Evolutionary conservation across 2,113 vertebrate genomes (phyloP), one percentile per base, ranked within the genome.

Genomic region (Colossoma macropomum): DNA sequence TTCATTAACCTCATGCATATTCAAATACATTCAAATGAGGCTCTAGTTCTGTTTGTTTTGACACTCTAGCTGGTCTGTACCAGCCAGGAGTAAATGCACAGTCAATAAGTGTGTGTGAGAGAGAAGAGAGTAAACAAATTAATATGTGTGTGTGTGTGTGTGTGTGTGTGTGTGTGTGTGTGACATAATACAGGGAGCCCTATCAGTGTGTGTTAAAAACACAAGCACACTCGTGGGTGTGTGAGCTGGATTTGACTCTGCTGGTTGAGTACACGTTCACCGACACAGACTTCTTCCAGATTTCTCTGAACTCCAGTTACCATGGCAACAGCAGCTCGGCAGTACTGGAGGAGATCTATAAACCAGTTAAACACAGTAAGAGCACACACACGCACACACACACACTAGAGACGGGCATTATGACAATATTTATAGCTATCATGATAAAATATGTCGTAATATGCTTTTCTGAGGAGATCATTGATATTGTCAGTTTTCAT

Each of bases 261-360:
- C n/a, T 0, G 1, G 1, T 56, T 3, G 0, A 34, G 1, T 5
- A 56, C 0, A 48, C 0, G 0, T 89, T 88, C 80, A 70, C 0
- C 1, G 92, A 92, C 17, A 0, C 0, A 0, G 83, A 89, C 12
- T 0, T 0, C 27, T 90, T 76, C 73, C 0, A 30, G 5, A 91
- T 94, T 80, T 89, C 62, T 2, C 87, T 94, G 19, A 91, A 84
- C 81, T 60, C 32, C 0, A 4, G 25, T 79, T 62, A 12, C 13
- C 38, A 87, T 66, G 82, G 25, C 5, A 17, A 81, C 25, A 48
- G 86, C 12, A 27, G 0, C 25, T 91, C 92, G 8, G 5, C 81
- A 0, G 0, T 74, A 45, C 80, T 92, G 80, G 72, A 83, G 0
- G 28, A 10, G 0, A 0, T 28, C 0, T 93, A 89, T 48, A 0